Percentiles rank a stretch among this genome's conserved stretches.
Conservation (phyloP, 64 coral and sea anemone genomes). For the Montipora cactus region DNA sequence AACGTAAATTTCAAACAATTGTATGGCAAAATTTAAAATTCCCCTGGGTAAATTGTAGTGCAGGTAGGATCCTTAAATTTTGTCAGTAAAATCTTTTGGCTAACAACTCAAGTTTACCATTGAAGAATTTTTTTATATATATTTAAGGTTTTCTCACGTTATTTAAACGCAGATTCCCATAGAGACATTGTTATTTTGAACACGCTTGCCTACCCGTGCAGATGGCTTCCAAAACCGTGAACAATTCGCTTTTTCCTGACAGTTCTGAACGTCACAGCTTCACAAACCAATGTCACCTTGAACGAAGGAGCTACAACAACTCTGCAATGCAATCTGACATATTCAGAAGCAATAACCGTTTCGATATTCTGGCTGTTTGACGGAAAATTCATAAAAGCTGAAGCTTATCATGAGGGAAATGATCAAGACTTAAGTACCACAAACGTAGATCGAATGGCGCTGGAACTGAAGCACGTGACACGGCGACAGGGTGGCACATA, state of each 20-base stretch:
- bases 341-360: background rate
- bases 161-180: too few relatives aligned
- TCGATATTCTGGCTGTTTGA: constrained; percentile 18
- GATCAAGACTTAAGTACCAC: background rate
- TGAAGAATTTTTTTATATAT: too few relatives aligned
- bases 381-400: background rate
- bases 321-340: background rate
- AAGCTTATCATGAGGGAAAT: background rate
- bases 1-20: too few relatives aligned
- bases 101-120: too few relatives aligned
- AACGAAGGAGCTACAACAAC: constrained; percentile 3
- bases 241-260: background rate
- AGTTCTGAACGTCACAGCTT: constrained; percentile 3
- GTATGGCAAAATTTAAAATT: too few relatives aligned
- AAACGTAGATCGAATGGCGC: background rate
- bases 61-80: too few relatives aligned
- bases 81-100: too few relatives aligned
- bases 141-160: too few relatives aligned
- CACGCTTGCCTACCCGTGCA: too few relatives aligned
- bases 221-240: too few relatives aligned
- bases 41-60: too few relatives aligned
- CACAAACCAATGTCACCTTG: background rate
- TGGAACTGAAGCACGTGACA: background rate
- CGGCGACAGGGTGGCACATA: constrained; percentile 1
- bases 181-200: too few relatives aligned